Evolutionary conservation across 2,797 vertebrate genomes (phyloP).

Genomic region (Craterocephalus amniculus): DNA sequence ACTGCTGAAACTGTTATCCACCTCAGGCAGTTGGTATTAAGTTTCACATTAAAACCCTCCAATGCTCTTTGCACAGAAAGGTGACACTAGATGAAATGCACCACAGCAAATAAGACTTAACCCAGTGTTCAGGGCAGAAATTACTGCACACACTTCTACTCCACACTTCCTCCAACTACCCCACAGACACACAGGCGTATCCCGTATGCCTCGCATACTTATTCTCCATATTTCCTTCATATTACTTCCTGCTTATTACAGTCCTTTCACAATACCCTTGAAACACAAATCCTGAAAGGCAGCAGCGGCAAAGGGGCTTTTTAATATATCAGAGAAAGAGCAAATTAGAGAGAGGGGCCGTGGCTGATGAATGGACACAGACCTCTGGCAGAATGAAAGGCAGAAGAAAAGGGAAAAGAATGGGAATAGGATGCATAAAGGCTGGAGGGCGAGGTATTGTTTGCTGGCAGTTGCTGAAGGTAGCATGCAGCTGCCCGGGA

Average conservation of each 20-base stretch:
- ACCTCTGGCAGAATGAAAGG: slow-evolving; percentile 49
- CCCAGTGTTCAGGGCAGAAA: slow-evolving; percentile 41
- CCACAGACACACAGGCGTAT: slow-evolving; percentile 7
- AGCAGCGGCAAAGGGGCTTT: slow-evolving; percentile 23
- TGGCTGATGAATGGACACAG: slow-evolving; percentile 46
- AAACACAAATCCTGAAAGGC: slow-evolving; percentile 45
- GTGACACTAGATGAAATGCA: slow-evolving; percentile 37
- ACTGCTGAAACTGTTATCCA: slow-evolving; percentile 30
- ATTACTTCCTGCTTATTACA: slow-evolving; percentile 13
- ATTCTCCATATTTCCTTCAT: slow-evolving; percentile 21
- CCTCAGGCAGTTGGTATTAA: slow-evolving; percentile 41
- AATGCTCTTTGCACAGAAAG: slow-evolving; percentile 29
- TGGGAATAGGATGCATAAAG: neutral
- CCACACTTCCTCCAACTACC: slow-evolving; percentile 49
- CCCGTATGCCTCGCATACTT: slow-evolving; percentile 20
- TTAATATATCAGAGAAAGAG: slow-evolving; percentile 27
- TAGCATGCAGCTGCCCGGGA: slow-evolving; percentile 56
- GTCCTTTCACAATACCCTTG: slow-evolving; percentile 48
- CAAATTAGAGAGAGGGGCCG: slow-evolving; percentile 44
- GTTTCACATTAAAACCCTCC: slow-evolving; percentile 42
- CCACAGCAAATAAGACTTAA: slow-evolving; percentile 43
- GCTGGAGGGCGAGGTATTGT: slow-evolving; percentile 41
- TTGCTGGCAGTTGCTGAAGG: slow-evolving; percentile 27
- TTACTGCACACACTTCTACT: slow-evolving; percentile 35
- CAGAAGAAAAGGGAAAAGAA: slow-evolving; percentile 18